phyloP scores from a whole-genome alignment of 1,140 invertebrate species.

The Nephotettix cincticeps region DNA sequence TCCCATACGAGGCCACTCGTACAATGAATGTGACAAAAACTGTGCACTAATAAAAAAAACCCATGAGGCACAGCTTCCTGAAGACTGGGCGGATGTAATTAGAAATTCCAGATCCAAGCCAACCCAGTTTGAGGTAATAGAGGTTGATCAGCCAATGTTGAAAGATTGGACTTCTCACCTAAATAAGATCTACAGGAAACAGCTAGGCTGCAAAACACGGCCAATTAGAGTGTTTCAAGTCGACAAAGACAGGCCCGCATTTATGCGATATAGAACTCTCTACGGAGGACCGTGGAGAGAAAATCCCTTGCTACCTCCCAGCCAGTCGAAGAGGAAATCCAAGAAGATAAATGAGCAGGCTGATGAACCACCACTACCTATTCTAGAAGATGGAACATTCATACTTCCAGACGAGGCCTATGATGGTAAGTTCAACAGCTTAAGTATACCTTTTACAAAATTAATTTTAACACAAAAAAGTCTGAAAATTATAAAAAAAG shows the following conservation, averaged over 20 bases:
- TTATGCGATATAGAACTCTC: neutral
- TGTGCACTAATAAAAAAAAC: constrained; percentile 19
- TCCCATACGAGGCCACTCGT: constrained; percentile 37
- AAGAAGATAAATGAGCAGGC: neutral
- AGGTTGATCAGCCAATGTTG: constrained; percentile 23
- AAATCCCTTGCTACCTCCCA: neutral
- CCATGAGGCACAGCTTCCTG: constrained; percentile 14
- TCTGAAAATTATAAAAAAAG: no score
- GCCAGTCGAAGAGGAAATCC: neutral
- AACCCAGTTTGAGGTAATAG: constrained; percentile 33
- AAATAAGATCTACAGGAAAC: neutral
- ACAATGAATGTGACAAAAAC: constrained; percentile 34
- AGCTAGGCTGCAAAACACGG: neutral
- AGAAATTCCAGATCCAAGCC: constrained; percentile 25
- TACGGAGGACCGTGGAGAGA: neutral
- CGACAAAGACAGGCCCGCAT: neutral
- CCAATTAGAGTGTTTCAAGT: neutral
- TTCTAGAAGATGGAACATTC: neutral
- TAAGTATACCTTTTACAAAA: no score
- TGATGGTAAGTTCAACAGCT: no score
- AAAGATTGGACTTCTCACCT: constrained; percentile 27
- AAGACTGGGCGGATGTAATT: constrained; percentile 28
- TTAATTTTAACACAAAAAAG: no score
- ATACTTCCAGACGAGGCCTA: neutral
- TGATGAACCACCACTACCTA: no score